Conservation (phyloP, 2,888 invertebrate species). For the Drosophila silvestris region DNA sequence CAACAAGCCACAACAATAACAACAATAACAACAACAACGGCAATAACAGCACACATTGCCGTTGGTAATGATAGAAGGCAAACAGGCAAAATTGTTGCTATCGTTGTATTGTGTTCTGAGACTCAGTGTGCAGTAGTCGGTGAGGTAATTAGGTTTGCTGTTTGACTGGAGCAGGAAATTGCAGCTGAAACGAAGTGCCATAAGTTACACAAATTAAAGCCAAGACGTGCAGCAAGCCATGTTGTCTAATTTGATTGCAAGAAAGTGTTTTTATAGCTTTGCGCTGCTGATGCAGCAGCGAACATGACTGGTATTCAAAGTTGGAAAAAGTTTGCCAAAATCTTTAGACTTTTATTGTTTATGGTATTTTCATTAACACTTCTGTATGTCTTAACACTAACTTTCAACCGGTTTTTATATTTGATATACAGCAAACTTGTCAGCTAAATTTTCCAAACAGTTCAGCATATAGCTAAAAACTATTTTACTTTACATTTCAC, state of each 20-base stretch:
- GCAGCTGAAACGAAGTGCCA: slow-evolving; percentile 32
- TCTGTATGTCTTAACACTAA: background rate
- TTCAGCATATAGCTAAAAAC: background rate
- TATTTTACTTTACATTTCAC: background rate
- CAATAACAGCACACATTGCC: slow-evolving; percentile 29
- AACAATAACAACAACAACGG: slow-evolving; percentile 38
- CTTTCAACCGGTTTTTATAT: background rate
- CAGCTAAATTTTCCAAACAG: background rate
- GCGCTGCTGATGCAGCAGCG: background rate
- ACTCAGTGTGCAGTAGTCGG: background rate
- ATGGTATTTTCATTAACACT: background rate
- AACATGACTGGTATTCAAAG: background rate
- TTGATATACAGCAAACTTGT: background rate
- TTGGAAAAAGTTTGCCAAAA: background rate
- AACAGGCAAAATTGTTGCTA: slow-evolving; percentile 47
- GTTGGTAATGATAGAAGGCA: slow-evolving; percentile 44
- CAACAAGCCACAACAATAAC: slow-evolving; percentile 53
- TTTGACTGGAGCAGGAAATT: slow-evolving; percentile 62
- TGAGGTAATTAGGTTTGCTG: slow-evolving; percentile 54
- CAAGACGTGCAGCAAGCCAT: background rate
- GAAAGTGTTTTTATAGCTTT: background rate
- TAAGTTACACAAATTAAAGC: slow-evolving; percentile 8
- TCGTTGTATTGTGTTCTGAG: slow-evolving; percentile 26
- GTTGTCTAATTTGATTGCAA: slow-evolving; percentile 2
- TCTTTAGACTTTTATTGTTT: background rate